Evolutionary conservation across 2,113 vertebrate species (phyloP).

Genomic region (Strigops habroptila): DNA sequence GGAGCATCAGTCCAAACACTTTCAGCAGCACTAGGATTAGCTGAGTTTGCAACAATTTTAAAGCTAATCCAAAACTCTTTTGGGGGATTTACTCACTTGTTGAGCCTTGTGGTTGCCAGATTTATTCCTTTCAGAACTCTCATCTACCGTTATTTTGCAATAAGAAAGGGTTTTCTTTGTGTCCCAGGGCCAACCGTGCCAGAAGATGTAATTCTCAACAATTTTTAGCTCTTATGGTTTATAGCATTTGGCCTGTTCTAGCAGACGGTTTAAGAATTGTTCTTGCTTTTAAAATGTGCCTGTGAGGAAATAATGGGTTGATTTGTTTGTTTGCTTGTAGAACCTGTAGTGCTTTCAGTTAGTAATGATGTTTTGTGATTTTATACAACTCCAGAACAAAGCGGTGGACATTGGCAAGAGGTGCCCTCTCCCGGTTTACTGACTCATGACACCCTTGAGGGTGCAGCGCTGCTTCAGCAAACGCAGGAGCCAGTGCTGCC

Average conservation of each 20-base stretch:
- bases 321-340: neutral
- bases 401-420: neutral
- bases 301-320: neutral
- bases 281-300: neutral
- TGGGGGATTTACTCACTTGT: neutral
- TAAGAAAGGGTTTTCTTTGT: neutral
- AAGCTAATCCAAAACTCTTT: neutral
- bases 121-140: neutral
- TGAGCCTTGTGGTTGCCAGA: neutral
- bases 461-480: neutral
- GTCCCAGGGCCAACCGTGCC: neutral
- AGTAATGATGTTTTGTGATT: neutral
- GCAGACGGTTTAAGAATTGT: neutral
- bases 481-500: neutral
- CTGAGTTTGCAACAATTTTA: neutral
- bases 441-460: neutral
- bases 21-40: neutral
- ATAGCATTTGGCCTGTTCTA: neutral
- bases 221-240: neutral
- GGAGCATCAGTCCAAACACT: neutral
- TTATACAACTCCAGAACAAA: fast-evolving
- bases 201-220: neutral
- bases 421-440: neutral
- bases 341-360: neutral
- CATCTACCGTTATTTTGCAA: neutral